Base-by-base conservation (phyloP, 2,797 vertebrate species). In the Neopelma chrysocephalum region DNA sequence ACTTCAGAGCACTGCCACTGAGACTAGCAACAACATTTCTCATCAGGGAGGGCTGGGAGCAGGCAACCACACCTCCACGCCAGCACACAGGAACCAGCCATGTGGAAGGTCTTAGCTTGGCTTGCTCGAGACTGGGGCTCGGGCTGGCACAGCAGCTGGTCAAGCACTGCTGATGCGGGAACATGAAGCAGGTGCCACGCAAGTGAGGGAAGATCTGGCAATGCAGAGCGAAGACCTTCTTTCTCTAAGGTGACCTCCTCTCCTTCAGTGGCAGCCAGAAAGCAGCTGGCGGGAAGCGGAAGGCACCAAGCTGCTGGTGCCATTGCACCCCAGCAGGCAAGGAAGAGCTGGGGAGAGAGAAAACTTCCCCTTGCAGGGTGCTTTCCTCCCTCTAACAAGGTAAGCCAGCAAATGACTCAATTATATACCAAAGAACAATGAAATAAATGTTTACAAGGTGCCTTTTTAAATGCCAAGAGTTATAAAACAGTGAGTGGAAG, bases 391-490 rank as follows among this genome's bases (percentile, higher is more conserved):
- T 87, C 76, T 95, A 91, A 95, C 61, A 87, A 94, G 93, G 65
- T 88, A 96, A 97, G 86, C 69, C 31, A 21, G 34, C 57, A 92
- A 96, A 82, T 57, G 47, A 81, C 83, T 95, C 89, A 93, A 93
- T 96, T 96, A 93, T 85, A 83, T 83, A 65, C 65, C 72, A 72
- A 94, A 89, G 93, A 83, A 92, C 88, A 96, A 94, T 80, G 88
- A 93, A 96, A 93, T 81, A 91, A 93, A 95, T 94, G 81, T 95
- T 95, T 97, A 95, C 72, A 96, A 93, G 89, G 58, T 96, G 81
- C 86, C 76, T 93, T 94, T 95, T 82, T 60, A 94, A 94, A 96
- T 71, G 87, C 93, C 92, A 91, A 45, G 78, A 82, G 53, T 93
- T 94, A 92, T 92, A 94, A 96, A 93, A 32, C 87, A 95, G 75